Conservation (phyloP, 2,888 invertebrate species). For the Nasonovia ribisnigri region DNA sequence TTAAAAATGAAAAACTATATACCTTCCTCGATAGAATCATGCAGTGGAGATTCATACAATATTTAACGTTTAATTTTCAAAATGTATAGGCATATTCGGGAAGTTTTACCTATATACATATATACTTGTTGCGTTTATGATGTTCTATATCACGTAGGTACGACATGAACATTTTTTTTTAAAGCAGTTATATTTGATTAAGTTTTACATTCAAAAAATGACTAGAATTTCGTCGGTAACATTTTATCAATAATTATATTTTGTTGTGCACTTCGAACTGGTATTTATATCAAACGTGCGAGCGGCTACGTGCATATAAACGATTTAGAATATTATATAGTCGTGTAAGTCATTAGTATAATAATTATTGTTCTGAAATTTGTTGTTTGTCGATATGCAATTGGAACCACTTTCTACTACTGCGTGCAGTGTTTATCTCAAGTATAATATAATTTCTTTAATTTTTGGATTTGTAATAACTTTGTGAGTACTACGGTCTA, state of each 20-base stretch:
- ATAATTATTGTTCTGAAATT: neutral
- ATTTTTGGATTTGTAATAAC: neutral
- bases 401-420: neutral
- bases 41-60: neutral
- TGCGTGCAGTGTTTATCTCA: neutral
- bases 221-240: neutral
- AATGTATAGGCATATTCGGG: neutral
- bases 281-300: neutral
- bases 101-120: neutral
- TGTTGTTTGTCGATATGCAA: neutral
- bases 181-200: neutral
- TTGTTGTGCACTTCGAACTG: neutral
- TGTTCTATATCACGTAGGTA: neutral
- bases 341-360: neutral
- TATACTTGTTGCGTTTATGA: neutral
- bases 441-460: neutral
- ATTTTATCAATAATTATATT: neutral
- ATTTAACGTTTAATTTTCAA: conserved; percentile 9
- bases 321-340: neutral
- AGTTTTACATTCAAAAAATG: neutral
- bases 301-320: neutral
- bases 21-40: neutral
- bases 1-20: conserved; percentile 19
- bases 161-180: neutral
- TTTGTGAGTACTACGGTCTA: neutral